Evolutionary conservation across 2,797 vertebrate species (phyloP).

Genomic region (Coendou prehensilis): DNA sequence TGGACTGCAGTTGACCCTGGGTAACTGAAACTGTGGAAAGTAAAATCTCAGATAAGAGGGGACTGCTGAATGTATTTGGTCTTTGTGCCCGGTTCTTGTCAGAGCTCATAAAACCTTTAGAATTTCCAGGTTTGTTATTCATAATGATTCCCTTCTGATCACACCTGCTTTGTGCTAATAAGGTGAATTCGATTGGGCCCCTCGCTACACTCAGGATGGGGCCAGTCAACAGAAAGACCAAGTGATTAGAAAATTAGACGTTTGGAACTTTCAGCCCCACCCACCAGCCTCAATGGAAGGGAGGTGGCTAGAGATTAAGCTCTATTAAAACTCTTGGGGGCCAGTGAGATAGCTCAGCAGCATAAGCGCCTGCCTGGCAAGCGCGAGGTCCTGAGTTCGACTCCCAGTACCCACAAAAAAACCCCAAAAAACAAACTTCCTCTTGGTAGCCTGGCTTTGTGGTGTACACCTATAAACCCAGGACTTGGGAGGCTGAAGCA

Average conservation of each 20-base stretch:
- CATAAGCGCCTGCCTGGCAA: too few species aligned
- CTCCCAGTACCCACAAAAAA: too few species aligned
- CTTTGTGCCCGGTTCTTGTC: not conserved
- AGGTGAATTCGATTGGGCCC: not conserved
- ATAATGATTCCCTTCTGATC: not conserved
- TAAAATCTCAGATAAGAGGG: not conserved
- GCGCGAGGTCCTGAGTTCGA: too few species aligned
- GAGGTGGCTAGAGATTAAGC: not conserved
- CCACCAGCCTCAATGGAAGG: not conserved
- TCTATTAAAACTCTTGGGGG: not conserved
- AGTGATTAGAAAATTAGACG: not conserved
- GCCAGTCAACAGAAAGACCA: not conserved
- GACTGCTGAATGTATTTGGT: not conserved
- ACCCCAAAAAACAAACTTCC: too few species aligned
- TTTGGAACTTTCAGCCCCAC: not conserved
- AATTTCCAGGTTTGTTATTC: not conserved
- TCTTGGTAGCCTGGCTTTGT: not conserved
- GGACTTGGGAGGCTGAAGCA: not conserved
- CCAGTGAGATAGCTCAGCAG: too few species aligned
- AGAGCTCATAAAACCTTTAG: not conserved
- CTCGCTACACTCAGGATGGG: not conserved
- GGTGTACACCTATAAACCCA: not conserved
- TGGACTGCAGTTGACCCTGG: not conserved
- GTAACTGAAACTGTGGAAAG: not conserved
- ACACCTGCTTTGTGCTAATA: not conserved